These are phyloP conservation scores for Melanotaenia pygmaea DNA, from an alignment of 2,797 vertebrate species.

Conservation along the genomic window DNA sequence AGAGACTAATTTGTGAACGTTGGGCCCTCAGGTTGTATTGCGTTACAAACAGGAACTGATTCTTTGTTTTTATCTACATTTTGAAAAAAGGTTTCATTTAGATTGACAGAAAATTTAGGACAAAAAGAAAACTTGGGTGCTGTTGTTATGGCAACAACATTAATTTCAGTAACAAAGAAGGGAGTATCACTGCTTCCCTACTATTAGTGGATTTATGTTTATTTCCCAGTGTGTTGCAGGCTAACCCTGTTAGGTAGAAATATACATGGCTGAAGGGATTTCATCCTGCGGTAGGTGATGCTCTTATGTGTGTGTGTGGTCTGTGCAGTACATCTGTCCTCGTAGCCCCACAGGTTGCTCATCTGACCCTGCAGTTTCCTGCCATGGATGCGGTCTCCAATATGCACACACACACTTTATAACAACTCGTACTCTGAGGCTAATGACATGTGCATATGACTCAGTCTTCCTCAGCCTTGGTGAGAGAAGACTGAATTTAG, in stretches of 20 bases:
- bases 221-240: constrained; percentile 6
- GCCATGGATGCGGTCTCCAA: constrained; percentile 18
- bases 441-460: constrained; percentile 32
- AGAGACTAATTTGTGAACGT: no score
- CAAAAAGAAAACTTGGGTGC: no score
- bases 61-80: no score
- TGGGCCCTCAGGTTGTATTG: no score
- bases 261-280: background rate
- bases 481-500: constrained; percentile 16
- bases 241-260: background rate
- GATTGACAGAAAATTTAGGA: background rate
- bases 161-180: background rate
- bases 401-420: constrained; percentile 2
- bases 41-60: no score
- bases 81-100: background rate
- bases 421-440: background rate
- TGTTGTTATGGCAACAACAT: background rate
- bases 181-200: background rate
- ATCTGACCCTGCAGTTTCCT: constrained; percentile 61
- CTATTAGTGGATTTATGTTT: background rate
- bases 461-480: background rate
- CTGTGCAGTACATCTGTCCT: constrained; percentile 45
- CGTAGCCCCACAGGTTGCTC: constrained; percentile 33
- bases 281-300: constrained; percentile 3
- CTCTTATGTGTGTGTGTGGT: constrained; percentile 46